A percentile compares a stretch with the other conserved stretches of the same genome.
phyloP scores from a whole-genome alignment of 1,140 invertebrate species.

The Calycopis cecrops region DNA sequence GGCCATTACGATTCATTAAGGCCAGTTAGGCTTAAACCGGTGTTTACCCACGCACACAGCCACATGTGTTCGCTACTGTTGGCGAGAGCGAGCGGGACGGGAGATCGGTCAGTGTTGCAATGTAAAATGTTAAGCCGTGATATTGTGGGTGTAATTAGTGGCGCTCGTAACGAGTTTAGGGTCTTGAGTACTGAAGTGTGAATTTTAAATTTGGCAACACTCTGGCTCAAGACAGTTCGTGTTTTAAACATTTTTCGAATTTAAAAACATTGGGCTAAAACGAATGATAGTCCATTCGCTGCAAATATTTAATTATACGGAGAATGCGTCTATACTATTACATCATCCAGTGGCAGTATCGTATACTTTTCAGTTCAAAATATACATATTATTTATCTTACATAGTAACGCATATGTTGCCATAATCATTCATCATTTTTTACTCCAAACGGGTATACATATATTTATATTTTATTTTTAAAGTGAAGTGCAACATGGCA shows the following conservation, averaged over 20 bases:
- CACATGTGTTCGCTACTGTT: slow-evolving; percentile 50
- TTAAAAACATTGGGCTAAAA: too few species aligned
- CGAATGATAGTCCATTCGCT: too few species aligned
- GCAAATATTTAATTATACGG: too few species aligned
- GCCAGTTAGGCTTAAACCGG: slow-evolving; percentile 75
- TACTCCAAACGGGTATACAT: too few species aligned
- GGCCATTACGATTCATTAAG: slow-evolving; percentile 77
- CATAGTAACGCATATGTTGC: too few species aligned
- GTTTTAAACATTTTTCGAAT: neutral
- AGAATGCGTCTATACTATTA: too few species aligned
- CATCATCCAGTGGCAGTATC: too few species aligned
- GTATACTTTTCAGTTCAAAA: too few species aligned
- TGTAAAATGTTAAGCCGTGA: slow-evolving; percentile 57
- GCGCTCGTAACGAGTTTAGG: slow-evolving; percentile 58
- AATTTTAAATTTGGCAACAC: slow-evolving; percentile 43
- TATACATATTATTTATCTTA: too few species aligned
- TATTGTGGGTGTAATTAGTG: slow-evolving; percentile 66
- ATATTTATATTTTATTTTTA: too few species aligned
- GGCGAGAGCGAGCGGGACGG: slow-evolving; percentile 39
- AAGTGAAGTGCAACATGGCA: too few species aligned
- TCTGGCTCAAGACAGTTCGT: neutral
- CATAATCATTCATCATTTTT: too few species aligned
- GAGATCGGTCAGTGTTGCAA: slow-evolving; percentile 33
- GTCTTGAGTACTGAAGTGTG: slow-evolving; percentile 47
- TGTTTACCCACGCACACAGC: slow-evolving; percentile 68